Percentiles rank a stretch among this genome's conserved stretches.
phyloP scores from a whole-genome alignment of 2,888 invertebrate genomes.

The Endomychus coccineus region DNA sequence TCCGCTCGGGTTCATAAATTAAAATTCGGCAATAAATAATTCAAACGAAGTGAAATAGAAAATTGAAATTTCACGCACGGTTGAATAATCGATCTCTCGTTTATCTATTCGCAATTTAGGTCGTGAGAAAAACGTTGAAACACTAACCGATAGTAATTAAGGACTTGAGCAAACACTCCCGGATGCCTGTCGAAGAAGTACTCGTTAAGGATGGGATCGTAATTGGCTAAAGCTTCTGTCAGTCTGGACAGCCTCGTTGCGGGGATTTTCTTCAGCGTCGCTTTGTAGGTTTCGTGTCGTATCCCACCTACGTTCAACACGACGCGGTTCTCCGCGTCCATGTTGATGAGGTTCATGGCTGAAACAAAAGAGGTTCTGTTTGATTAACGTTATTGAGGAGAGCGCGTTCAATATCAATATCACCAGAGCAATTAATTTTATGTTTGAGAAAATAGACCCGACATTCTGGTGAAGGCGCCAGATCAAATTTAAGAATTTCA shows the following conservation, averaged over 20 bases:
- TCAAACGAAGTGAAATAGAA: too few species aligned
- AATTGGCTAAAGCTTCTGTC: slow-evolving; percentile 96
- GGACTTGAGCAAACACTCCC: slow-evolving; percentile 92
- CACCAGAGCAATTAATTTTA: too few species aligned
- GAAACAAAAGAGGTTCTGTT: slow-evolving; percentile 14
- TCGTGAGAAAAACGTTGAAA: too few species aligned
- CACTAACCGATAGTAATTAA: slow-evolving; percentile 86
- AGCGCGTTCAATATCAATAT: too few species aligned
- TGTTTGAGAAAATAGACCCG: too few species aligned
- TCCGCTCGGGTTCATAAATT: too few species aligned
- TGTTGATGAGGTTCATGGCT: slow-evolving; percentile 84
- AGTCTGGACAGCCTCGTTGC: slow-evolving; percentile 89
- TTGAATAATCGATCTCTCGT: too few species aligned
- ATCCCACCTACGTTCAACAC: slow-evolving; percentile 98
- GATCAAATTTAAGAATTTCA: too few species aligned
- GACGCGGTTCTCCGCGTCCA: slow-evolving; percentile 98
- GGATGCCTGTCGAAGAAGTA: slow-evolving; percentile 99
- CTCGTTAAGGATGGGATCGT: slow-evolving; percentile 98
- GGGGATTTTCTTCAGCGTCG: slow-evolving; percentile 94
- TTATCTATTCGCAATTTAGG: too few species aligned
- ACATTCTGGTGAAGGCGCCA: too few species aligned
- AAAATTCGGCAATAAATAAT: too few species aligned
- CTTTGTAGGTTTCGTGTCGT: slow-evolving; percentile 93
- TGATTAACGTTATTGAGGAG: neutral
- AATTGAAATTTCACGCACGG: too few species aligned